Percentiles rank a stretch among this genome's conserved stretches.
Conservation (phyloP, 1,140 invertebrate species). For the Eumeta japonica region DNA sequence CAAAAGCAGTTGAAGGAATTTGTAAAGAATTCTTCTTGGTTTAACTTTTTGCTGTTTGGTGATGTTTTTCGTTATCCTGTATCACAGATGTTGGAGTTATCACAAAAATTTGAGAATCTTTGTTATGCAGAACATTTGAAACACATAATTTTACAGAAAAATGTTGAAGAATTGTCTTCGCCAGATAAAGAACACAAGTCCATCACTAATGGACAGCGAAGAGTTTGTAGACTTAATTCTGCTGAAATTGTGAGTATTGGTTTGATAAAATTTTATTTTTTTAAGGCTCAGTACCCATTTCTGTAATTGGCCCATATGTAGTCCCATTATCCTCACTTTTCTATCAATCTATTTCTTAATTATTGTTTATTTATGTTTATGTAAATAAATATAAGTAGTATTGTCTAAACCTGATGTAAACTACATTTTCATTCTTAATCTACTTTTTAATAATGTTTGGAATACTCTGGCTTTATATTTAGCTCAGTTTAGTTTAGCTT, state of each 20-base stretch:
- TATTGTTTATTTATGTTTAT: too few species aligned
- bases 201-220: constrained; percentile 41
- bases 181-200: constrained; percentile 38
- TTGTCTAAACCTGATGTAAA: too few species aligned
- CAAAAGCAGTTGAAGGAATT: constrained; percentile 58
- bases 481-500: too few species aligned
- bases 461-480: too few species aligned
- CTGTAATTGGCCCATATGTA: too few species aligned
- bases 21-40: constrained; percentile 60
- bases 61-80: constrained; percentile 65
- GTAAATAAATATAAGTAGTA: too few species aligned
- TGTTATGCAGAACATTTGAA: constrained; percentile 58
- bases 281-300: not conserved
- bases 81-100: constrained; percentile 56
- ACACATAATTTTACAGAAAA: constrained; percentile 54
- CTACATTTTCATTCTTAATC: too few species aligned
- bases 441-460: too few species aligned
- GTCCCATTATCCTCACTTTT: too few species aligned
- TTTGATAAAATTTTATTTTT: not conserved
- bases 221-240: constrained; percentile 38
- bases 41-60: constrained; percentile 63
- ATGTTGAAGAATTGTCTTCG: constrained; percentile 26
- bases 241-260: constrained; percentile 36
- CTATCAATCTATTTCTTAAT: too few species aligned
- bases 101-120: constrained; percentile 52